Conservation (phyloP, 2,113 vertebrate genomes). For the Lanius collurio region DNA sequence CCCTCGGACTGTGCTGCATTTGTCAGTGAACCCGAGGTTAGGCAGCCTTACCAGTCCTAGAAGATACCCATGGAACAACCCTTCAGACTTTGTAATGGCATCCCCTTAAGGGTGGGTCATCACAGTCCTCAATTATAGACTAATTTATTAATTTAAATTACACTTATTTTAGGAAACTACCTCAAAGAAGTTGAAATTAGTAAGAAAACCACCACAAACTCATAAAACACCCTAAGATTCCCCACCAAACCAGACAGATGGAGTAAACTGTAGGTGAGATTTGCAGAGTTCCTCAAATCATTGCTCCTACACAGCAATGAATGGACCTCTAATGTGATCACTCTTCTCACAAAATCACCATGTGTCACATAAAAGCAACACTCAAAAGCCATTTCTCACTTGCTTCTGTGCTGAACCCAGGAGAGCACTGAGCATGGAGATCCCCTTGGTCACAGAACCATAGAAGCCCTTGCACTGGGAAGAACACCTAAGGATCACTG, state of each 20-base stretch:
- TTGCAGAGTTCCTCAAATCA: not conserved
- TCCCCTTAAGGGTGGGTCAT: not conserved
- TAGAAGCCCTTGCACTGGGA: not conserved
- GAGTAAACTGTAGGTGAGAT: not conserved
- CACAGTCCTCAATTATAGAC: no score
- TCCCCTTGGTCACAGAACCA: not conserved
- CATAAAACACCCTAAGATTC: not conserved
- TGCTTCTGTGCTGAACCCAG: not conserved
- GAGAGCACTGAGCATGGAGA: not conserved
- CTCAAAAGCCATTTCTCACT: not conserved
- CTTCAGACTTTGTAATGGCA: not conserved
- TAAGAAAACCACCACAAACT: not conserved
- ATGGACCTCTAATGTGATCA: not conserved
- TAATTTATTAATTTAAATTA: no score
- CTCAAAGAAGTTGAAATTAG: not conserved
- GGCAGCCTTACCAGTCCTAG: not conserved
- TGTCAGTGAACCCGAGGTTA: not conserved
- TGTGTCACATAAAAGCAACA: fast-evolving
- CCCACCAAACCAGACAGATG: not conserved
- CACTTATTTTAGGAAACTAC: not conserved
- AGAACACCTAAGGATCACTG: no score
- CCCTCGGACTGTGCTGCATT: not conserved
- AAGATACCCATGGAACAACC: not conserved
- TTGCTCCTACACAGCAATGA: not conserved
- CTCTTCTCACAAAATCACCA: not conserved